Conservation (phyloP, 2,113 vertebrate species). For the Sinocyclocheilus grahami region DNA sequence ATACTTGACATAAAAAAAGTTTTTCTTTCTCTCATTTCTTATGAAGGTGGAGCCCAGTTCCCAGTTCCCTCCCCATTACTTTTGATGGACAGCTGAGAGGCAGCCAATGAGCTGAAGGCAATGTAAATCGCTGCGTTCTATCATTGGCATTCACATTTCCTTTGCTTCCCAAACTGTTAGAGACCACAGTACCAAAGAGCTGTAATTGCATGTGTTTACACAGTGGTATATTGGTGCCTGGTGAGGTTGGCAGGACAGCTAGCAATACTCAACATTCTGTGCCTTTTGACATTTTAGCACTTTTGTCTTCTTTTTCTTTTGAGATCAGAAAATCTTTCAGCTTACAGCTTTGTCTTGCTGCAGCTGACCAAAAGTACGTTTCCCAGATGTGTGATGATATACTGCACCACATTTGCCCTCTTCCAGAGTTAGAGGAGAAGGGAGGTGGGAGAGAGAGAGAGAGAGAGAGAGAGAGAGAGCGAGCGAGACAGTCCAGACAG, state of each 20-base stretch:
- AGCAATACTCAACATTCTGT: not conserved
- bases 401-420: slow-evolving; percentile 65
- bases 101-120: slow-evolving; percentile 38
- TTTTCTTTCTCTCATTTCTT: slow-evolving; percentile 7
- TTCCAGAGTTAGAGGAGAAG: slow-evolving; percentile 49
- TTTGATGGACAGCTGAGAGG: slow-evolving; percentile 38
- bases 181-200: slow-evolving; percentile 43
- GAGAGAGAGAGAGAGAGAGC: slow-evolving; percentile 22
- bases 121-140: slow-evolving; percentile 34
- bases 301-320: not conserved
- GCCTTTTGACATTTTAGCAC: slow-evolving; percentile 31
- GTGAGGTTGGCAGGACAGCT: slow-evolving; percentile 29
- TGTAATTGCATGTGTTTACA: slow-evolving; percentile 54
- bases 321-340: not conserved
- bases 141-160: slow-evolving; percentile 22
- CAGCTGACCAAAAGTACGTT: slow-evolving; percentile 54
- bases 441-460: slow-evolving; percentile 19
- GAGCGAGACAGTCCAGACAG: slow-evolving; percentile 67
- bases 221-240: slow-evolving; percentile 29
- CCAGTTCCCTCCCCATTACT: slow-evolving; percentile 10
- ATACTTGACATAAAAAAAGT: slow-evolving; percentile 45
- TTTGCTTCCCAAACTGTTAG: slow-evolving; percentile 48
- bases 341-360: slow-evolving; percentile 7
- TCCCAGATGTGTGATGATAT: slow-evolving; percentile 79
- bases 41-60: slow-evolving; percentile 21